Base-by-base conservation (phyloP, 2,797 vertebrate species). In the Chromis chromis region DNA sequence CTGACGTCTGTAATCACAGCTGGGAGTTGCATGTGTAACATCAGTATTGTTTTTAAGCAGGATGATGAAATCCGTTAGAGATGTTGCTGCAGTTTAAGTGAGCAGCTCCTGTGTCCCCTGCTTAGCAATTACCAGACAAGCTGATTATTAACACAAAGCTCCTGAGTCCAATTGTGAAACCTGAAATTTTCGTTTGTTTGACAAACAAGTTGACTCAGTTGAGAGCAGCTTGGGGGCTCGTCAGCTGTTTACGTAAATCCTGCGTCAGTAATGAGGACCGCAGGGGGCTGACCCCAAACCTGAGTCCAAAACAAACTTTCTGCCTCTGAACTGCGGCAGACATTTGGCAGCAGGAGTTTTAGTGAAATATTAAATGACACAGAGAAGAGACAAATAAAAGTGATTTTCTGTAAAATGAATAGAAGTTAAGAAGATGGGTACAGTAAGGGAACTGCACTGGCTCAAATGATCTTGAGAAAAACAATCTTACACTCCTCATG, bases 121-220 rank as follows among this genome's bases (percentile, higher is more conserved):
- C 71, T 84, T 79, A 83, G 76, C 72, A 78, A 86, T 88, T 84
- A 84, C 80, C 86, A 80, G 81, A 76, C 49, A 56, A 55, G 73
- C 77, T 89, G 78, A 92, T 94, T 68, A 93, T 94, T 94, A 94
- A 91, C 89, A 1, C 48, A 57, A 85, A 68, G 53, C 74, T 86
- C 76, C 72, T 11, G 70, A 75, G 69, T 80, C 75, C 85, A 78
- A 79, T 91, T 92, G 85, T 56, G 87, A 77, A 92, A 88, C 60
- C 59, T 63, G 33, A 81, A 79, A 73, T 78, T 89, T 82, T 82
- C 70, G 73, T 79, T 74, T 91, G 81, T 89, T 92, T 88, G 69
- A 22, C 76, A 92, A 94, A 92, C 93, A 89, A 80, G 81, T 75
- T 72, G 70, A 82, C 82, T 78, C 78, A 68, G 61, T 4, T 21